These are phyloP conservation scores for Papilio helenus DNA, from an alignment of 1,140 invertebrate genomes.

Conservation along the genomic window DNA sequence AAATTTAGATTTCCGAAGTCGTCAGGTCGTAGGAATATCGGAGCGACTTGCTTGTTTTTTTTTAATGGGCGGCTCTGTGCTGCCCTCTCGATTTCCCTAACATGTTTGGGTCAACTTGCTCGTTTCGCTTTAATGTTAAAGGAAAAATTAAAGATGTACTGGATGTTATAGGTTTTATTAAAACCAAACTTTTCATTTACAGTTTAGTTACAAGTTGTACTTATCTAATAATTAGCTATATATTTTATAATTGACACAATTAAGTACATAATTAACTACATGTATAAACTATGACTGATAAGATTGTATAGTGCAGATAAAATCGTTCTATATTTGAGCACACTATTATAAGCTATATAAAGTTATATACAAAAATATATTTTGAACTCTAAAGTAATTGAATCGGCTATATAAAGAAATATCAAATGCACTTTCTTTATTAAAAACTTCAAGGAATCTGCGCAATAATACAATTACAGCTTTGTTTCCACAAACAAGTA, in stretches of 20 bases:
- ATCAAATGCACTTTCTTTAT: not conserved
- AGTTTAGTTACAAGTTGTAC: not conserved
- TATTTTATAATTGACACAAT: conserved; percentile 1
- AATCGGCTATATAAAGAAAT: not conserved
- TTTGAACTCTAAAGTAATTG: conserved; percentile 1
- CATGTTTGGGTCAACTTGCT: too few relatives aligned
- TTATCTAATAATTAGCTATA: conserved; percentile 4
- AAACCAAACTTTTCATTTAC: not conserved
- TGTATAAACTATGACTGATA: conserved; percentile 12
- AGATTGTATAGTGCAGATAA: conserved; percentile 1
- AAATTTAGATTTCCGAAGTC: too few relatives aligned
- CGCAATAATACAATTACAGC: not conserved
- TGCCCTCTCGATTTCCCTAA: too few relatives aligned
- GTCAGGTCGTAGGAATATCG: too few relatives aligned
- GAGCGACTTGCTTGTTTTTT: too few relatives aligned
- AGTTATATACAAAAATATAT: conserved; percentile 4
- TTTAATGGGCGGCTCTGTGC: too few relatives aligned
- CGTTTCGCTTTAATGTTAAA: too few relatives aligned
- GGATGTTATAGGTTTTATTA: conserved; percentile 13
- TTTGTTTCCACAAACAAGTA: too few relatives aligned
- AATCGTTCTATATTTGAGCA: conserved; percentile 18
- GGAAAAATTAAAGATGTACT: not conserved
- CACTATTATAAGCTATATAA: conserved; percentile 19
- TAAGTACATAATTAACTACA: not conserved
- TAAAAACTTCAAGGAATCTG: not conserved